phyloP scores from a whole-genome alignment of 2,113 vertebrate species.

The Galemys pyrenaicus region DNA sequence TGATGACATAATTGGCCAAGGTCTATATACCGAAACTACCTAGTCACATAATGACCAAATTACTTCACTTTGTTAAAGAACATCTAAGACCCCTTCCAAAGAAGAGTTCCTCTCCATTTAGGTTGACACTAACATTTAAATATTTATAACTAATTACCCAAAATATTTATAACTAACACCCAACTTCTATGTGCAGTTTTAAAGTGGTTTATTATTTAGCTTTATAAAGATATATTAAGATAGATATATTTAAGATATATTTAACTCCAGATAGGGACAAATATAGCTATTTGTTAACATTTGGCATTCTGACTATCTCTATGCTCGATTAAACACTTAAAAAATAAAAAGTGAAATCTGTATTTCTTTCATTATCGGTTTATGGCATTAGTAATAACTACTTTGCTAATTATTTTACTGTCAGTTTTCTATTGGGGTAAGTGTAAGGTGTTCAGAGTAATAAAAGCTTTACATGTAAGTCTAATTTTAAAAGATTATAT shows the following conservation, averaged over 20 bases:
- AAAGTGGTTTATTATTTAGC: background rate
- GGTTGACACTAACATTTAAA: background rate
- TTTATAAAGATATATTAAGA: background rate
- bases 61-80: background rate
- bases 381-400: constrained; percentile 54
- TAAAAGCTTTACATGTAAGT: constrained; percentile 58
- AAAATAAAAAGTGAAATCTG: constrained; percentile 21
- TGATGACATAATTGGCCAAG: background rate
- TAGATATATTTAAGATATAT: too few species aligned
- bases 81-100: background rate
- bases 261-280: background rate
- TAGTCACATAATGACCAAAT: background rate
- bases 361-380: constrained; percentile 49
- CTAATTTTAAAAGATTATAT: background rate
- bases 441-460: constrained; percentile 38
- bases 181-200: background rate
- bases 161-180: constrained; percentile 11
- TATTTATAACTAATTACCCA: background rate
- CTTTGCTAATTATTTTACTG: constrained; percentile 24
- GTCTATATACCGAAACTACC: background rate
- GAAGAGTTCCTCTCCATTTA: background rate
- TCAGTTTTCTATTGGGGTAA: constrained; percentile 38
- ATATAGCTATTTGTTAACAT: background rate
- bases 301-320: background rate
- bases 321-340: constrained; percentile 42